Evolutionary conservation across 1,140 invertebrate genomes (phyloP).

Genomic region (Drosophila azteca): DNA sequence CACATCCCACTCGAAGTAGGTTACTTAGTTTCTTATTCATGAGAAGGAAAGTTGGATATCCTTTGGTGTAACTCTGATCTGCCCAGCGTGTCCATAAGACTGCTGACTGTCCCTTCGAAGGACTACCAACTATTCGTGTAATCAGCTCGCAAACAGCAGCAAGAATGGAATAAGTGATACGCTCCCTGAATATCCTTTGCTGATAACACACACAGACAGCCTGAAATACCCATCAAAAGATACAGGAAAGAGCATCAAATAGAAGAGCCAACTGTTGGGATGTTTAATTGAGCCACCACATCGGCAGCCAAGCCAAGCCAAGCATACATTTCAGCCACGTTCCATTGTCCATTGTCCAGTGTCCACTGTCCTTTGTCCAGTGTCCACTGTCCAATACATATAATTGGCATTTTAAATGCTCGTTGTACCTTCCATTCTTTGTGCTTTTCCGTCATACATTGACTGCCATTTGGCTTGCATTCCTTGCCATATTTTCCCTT

Average conservation of each 20-base stretch:
- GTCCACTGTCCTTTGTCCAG: too few relatives aligned
- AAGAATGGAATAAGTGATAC: too few relatives aligned
- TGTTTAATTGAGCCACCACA: conserved; percentile 49
- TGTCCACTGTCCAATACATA: neutral
- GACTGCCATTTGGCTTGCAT: conserved; percentile 5
- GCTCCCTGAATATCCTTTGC: too few relatives aligned
- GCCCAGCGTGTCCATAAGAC: too few relatives aligned
- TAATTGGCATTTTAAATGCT: conserved; percentile 76
- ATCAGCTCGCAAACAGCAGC: too few relatives aligned
- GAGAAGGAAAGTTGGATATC: too few relatives aligned
- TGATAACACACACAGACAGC: neutral
- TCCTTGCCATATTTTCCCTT: conserved; percentile 22
- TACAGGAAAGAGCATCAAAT: neutral
- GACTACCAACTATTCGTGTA: too few relatives aligned
- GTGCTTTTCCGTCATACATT: neutral
- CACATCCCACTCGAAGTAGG: too few relatives aligned
- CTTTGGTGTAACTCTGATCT: too few relatives aligned
- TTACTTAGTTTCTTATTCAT: too few relatives aligned
- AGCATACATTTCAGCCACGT: neutral
- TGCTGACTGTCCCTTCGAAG: too few relatives aligned
- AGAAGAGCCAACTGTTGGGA: neutral
- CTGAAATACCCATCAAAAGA: neutral
- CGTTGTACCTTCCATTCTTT: too few relatives aligned
- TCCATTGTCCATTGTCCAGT: conserved; percentile 2
- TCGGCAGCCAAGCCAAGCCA: neutral